Percentiles rank a stretch among this genome's conserved stretches.
These are phyloP conservation scores for Temnothorax unifasciatus DNA, from an alignment of 2,888 invertebrate species.

Conservation along the genomic window DNA sequence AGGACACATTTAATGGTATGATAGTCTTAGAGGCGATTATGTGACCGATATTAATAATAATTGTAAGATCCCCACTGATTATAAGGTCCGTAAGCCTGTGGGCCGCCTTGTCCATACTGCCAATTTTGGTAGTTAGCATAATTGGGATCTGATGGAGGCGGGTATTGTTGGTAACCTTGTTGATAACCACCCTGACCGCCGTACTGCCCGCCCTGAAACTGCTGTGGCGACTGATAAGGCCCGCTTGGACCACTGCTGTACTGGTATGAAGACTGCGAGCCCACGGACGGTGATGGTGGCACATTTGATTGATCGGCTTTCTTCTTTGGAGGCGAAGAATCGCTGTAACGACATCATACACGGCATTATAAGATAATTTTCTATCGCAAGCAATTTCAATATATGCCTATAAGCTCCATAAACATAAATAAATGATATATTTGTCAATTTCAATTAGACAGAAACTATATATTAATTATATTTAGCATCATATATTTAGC, in stretches of 20 bases:
- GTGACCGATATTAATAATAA: slow-evolving; percentile 80
- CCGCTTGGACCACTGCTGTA: slow-evolving; percentile 86
- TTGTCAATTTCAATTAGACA: not conserved
- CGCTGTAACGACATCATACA: slow-evolving; percentile 72
- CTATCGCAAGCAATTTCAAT: not conserved
- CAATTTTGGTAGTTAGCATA: slow-evolving; percentile 85
- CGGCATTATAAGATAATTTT: not conserved
- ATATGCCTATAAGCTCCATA: not conserved
- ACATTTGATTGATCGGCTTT: slow-evolving; percentile 82
- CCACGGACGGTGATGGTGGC: slow-evolving; percentile 83
- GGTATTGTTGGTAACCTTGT: slow-evolving; percentile 86
- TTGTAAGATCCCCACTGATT: slow-evolving; percentile 86
- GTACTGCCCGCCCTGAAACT: slow-evolving; percentile 87
- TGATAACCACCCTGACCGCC: slow-evolving; percentile 87
- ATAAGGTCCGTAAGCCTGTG: slow-evolving; percentile 85
- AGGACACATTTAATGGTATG: slow-evolving; percentile 65
- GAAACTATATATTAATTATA: slow-evolving; percentile 3
- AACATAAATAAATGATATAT: not conserved
- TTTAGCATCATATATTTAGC: slow-evolving; percentile 5
- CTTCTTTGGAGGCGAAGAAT: slow-evolving; percentile 84
- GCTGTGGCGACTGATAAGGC: slow-evolving; percentile 84
- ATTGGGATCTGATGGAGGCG: slow-evolving; percentile 85
- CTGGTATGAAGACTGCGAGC: slow-evolving; percentile 84
- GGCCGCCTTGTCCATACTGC: slow-evolving; percentile 85
- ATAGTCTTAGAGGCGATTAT: slow-evolving; percentile 52